Evolutionary conservation across 2,797 vertebrate genomes (phyloP).

Genomic region (Xenops minutus): DNA sequence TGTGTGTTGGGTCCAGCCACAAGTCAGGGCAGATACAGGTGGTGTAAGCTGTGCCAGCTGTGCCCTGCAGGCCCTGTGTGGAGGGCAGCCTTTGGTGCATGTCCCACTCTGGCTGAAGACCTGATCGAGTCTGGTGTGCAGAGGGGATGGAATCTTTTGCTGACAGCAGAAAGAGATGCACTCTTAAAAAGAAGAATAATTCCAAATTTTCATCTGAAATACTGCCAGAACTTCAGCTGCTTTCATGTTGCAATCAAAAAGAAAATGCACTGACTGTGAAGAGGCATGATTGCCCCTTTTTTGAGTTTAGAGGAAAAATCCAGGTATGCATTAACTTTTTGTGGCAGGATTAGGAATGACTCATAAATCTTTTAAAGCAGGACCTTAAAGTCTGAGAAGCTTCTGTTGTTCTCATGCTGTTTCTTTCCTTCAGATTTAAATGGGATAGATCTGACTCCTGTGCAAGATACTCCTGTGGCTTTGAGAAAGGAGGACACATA

Average conservation of each 20-base stretch:
- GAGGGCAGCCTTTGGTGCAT: background rate
- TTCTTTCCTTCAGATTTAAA: slow-evolving; percentile 84
- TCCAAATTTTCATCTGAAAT: background rate
- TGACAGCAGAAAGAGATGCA: background rate
- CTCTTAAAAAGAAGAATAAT: background rate
- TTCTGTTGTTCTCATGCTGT: background rate
- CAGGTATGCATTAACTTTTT: background rate
- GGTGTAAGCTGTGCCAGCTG: background rate
- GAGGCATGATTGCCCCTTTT: background rate
- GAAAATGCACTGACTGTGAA: background rate
- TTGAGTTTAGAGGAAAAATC: background rate
- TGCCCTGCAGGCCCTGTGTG: background rate
- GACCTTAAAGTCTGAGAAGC: background rate
- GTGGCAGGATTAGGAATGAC: background rate
- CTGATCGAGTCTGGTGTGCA: background rate
- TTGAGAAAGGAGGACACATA: slow-evolving; percentile 94
- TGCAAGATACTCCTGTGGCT: slow-evolving; percentile 95
- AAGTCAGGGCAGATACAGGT: background rate
- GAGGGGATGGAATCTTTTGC: background rate
- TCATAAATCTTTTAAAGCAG: background rate
- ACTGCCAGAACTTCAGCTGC: background rate
- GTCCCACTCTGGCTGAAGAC: background rate
- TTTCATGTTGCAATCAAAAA: background rate
- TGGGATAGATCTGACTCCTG: slow-evolving; percentile 91
- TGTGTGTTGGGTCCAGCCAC: background rate